Base-by-base conservation (phyloP, 2,888 invertebrate species). In the Anticlea derivata region DNA sequence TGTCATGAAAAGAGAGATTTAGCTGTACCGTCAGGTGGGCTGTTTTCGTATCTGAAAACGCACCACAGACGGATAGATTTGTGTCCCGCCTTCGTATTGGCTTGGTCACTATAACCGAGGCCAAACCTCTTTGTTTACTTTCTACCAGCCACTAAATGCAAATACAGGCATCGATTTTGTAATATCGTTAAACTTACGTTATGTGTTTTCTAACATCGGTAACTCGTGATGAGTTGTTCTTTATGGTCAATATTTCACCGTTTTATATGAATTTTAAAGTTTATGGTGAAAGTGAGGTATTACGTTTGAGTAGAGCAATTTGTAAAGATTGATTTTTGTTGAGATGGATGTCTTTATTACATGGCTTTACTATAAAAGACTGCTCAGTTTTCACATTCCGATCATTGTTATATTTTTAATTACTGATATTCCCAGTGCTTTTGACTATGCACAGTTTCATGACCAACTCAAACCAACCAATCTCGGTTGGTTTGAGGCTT, bases 281-380 rank as follows among this genome's bases (percentile, higher is more conserved):
- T 51, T 51, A 37, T 38, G 50, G 67, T 55, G 68, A 68, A 67
- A 68, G 67, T 63, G 44, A 62, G 10, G n/a, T 31, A 33, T 47
- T 43, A 43, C 33, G 33, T 51, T 33, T 30, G 11, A 8, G 13
- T 13, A 4, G 20, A 29, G 20, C 11, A 17, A 20, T 26, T 30
- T 29, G 10, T n/a, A 29, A 11, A 11, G n/a, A 30, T 37, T 29
- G 3, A 6, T 24, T 38, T 39, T n/a, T 39, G 22, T 24, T 22
- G 11, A 7, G 7, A 46, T 45, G 12, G 5, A 46, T 37, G 17
- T 37, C 46, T 46, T 27, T 29, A 38, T 38, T 5, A n/a, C 2
- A 4, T 17, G 2, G 17, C 17, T 17, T 17, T 17, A 17, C 17
- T 3, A 17, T 17, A 17, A 17, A 17, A 17, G 17, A 17, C 17